Evolutionary conservation across 2,888 invertebrate species (phyloP), one percentile per base, ranked within the genome.

Genomic region (Platypus cylindrus): DNA sequence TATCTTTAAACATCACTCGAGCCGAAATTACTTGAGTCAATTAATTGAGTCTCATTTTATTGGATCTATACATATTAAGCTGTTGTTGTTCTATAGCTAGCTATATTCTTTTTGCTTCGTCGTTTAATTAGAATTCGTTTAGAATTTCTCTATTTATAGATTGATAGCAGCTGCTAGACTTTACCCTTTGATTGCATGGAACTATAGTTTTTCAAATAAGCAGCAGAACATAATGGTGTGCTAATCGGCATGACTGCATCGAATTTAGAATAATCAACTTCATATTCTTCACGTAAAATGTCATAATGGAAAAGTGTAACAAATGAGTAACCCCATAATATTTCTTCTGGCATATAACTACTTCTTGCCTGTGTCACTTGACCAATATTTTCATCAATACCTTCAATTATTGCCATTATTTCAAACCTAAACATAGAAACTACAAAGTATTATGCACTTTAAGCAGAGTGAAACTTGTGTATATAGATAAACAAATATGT

Each of bases 241-340:
- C 37, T 39, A 17, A 45, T 37, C 2, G 44, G 37, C 16, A 40
- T 16, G 7, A 46, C 13, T 2, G 30, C 30, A 16, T 46, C 36
- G 28, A 47, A 47, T 41, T 45, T 45, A 5, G 46, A 45, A 37
- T 44, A 43, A 34, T 47, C 45, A 17, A 46, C 45, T 17, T 41
- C 45, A 24, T 44, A 46, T 17, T 41, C 45, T 17, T 40, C 37
- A 13, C 42, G 38, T 7, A 37, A 27, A 5, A 36, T 36, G 18
- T 46, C 37, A 17, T 37, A 37, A 8, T 28, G 32, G 7, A 47
- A 5, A 5, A 47, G 22, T 4, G 39, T 18, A 9, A 38, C 40
- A 17, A 47, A 47, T 25, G 35, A 38, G 14, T 29, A 41, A 8
- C 46, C 45, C 47, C 47, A 47, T n/a, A 46, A 9, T 23, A 48